Conservation (phyloP, 2,797 vertebrate genomes). For the Melanotaenia nigrans region DNA sequence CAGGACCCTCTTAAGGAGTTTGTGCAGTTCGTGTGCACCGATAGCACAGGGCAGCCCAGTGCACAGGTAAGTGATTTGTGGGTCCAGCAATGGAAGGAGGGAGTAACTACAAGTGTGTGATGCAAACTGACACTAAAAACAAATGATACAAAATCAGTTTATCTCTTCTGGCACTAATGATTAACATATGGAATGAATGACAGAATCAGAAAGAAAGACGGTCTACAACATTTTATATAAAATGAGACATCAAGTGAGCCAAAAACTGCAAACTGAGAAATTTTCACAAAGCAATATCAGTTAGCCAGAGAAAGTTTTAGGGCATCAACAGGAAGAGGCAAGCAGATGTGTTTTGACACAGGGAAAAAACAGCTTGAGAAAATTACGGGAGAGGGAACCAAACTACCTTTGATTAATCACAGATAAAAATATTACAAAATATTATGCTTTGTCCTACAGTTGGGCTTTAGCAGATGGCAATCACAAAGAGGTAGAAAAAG, state of each 20-base stretch:
- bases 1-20: constrained; percentile 99
- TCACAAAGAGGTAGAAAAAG: constrained; percentile 6
- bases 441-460: constrained; percentile 1
- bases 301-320: constrained; percentile 13
- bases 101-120: constrained; percentile 1
- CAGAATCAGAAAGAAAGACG: background rate
- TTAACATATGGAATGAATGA: constrained; percentile 14
- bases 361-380: constrained; percentile 15
- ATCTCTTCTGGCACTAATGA: background rate
- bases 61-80: constrained; percentile 86
- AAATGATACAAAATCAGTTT: background rate
- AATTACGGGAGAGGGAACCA: constrained; percentile 19
- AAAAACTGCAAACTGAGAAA: constrained; percentile 1
- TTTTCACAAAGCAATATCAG: constrained; percentile 21
- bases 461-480: constrained; percentile 7
- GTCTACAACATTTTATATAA: constrained; percentile 2
- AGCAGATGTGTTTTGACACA: constrained; percentile 35
- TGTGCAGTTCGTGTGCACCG: constrained; percentile 97
- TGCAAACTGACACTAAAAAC: constrained; percentile 9
- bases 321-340: constrained; percentile 31
- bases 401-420: constrained; percentile 39
- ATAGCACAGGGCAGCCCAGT: constrained; percentile 91
- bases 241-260: constrained; percentile 14
- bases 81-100: constrained; percentile 3
- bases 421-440: constrained; percentile 7